These are phyloP conservation scores for Nycticryphes semicollaris DNA, from an alignment of 2,113 vertebrate genomes.

Conservation along the genomic window DNA sequence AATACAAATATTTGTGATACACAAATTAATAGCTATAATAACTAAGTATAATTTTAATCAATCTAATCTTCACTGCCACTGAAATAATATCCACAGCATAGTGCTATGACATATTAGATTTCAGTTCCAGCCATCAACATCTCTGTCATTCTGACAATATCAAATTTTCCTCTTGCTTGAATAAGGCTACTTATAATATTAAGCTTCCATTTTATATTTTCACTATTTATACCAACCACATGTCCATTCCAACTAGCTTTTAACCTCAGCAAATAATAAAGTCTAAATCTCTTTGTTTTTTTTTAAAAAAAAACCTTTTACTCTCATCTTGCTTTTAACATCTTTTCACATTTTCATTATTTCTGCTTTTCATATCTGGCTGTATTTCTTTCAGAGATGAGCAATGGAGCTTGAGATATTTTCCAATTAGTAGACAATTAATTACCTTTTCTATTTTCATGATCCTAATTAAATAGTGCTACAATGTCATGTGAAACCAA, in stretches of 20 bases:
- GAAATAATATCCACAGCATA: background rate
- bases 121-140: background rate
- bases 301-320: background rate
- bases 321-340: background rate
- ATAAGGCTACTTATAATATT: background rate
- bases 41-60: background rate
- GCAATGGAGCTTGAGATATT: background rate
- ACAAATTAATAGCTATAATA: background rate
- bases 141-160: background rate
- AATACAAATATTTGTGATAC: background rate
- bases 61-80: background rate
- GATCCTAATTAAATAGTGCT: background rate
- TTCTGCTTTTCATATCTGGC: too few relatives aligned
- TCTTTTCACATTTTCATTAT: too few relatives aligned
- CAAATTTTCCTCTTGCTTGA: background rate
- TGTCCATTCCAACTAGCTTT: background rate
- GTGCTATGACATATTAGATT: background rate
- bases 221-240: background rate
- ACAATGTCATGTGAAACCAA: background rate
- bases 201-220: background rate
- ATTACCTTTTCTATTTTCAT: background rate
- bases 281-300: background rate
- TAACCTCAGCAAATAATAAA: background rate
- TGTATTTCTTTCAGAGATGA: background rate
- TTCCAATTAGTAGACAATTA: background rate